Percentiles rank a stretch among this genome's conserved stretches.
Evolutionary conservation across 2,113 vertebrate genomes (phyloP).

Genomic region (Condylura cristata): DNA sequence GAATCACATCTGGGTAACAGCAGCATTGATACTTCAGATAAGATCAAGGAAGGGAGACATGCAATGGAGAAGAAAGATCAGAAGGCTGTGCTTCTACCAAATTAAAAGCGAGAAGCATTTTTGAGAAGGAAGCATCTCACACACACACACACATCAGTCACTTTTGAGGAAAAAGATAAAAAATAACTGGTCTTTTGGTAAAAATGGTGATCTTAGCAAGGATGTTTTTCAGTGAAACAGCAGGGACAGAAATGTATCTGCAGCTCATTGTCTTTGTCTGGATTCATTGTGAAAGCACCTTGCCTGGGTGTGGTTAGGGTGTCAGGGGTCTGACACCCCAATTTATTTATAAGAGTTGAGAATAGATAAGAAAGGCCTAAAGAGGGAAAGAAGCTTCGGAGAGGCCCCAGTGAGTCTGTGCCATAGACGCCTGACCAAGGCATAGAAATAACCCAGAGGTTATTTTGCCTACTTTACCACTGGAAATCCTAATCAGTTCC

Average conservation of each 20-base stretch:
- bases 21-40: neutral
- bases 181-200: neutral
- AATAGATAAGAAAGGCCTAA: neutral
- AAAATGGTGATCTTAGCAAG: neutral
- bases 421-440: too few species aligned
- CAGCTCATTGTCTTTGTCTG: neutral
- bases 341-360: neutral
- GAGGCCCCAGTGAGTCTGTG: neutral
- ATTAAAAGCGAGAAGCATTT: neutral
- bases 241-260: neutral
- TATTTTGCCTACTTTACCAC: neutral
- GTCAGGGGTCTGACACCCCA: neutral
- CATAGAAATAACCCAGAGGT: too few species aligned
- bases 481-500: neutral
- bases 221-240: neutral
- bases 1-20: neutral
- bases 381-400: neutral
- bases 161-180: neutral
- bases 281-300: neutral
- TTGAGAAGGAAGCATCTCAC: neutral
- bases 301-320: neutral
- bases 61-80: neutral
- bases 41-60: neutral
- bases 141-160: neutral
- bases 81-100: neutral